Percentiles rank a stretch among this genome's conserved stretches.
These are phyloP conservation scores for Taeniopygia guttata DNA, from an alignment of 2,797 vertebrate genomes.

Conservation along the genomic window DNA sequence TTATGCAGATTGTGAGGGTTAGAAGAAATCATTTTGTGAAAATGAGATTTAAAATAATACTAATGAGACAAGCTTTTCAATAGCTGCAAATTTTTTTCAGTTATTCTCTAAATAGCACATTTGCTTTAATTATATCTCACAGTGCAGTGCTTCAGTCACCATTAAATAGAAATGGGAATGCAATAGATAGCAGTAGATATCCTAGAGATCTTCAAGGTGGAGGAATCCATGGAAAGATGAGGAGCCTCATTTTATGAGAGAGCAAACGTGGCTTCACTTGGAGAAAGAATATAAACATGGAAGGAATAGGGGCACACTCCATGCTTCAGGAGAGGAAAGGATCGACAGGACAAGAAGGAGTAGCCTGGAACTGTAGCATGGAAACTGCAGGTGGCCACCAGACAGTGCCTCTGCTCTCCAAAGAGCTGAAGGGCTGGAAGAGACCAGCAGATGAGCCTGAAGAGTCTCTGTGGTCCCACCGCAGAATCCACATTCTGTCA, in stretches of 20 bases:
- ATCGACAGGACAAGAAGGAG: neutral
- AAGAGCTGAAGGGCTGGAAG: neutral
- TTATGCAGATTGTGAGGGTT: slow-evolving; percentile 41
- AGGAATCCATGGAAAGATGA: neutral
- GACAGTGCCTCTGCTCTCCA: neutral
- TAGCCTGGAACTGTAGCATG: neutral
- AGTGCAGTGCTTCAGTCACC: neutral
- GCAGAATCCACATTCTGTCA: neutral
- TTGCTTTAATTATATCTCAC: slow-evolving; percentile 3
- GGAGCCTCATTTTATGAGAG: neutral
- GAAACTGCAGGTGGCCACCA: neutral
- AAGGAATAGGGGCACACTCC: neutral
- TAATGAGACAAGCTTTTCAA: slow-evolving; percentile 28
- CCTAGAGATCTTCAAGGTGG: neutral
- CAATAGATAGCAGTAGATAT: neutral
- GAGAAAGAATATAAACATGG: neutral
- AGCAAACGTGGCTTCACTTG: neutral
- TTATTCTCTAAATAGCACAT: slow-evolving; percentile 15
- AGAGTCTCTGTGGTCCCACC: neutral
- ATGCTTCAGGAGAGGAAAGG: neutral
- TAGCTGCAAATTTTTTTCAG: slow-evolving; percentile 3
- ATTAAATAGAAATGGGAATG: neutral
- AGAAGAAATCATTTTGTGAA: slow-evolving; percentile 56
- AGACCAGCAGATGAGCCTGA: neutral
- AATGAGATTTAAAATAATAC: slow-evolving; percentile 57